Percentiles rank a stretch among this genome's conserved stretches.
phyloP scores from a whole-genome alignment of 92 coral and sea anemone genomes.

The Epizoanthus rinbou region DNA sequence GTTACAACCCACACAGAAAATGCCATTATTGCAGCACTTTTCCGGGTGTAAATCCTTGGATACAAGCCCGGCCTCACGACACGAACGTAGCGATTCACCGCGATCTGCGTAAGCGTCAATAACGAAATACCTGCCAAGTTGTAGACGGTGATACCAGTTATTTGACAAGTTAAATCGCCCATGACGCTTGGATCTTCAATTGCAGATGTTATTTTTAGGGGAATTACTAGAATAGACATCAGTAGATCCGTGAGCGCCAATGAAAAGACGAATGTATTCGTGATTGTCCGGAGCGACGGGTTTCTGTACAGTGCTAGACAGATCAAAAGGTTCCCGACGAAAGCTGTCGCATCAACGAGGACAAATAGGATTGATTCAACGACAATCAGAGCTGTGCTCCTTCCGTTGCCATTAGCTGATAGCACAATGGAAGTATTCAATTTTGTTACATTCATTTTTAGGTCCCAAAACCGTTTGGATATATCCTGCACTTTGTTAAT shows the following conservation, averaged over 20 bases:
- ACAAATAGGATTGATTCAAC: neutral
- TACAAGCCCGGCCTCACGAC: neutral
- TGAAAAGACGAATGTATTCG: neutral
- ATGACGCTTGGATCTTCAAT: too few relatives aligned
- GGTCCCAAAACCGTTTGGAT: too few relatives aligned
- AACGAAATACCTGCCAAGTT: conserved; percentile 1
- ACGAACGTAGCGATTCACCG: neutral
- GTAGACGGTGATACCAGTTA: conserved; percentile 1
- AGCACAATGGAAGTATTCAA: too few relatives aligned
- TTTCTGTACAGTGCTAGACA: conserved; percentile 10
- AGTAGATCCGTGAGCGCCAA: neutral
- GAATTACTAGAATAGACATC: neutral
- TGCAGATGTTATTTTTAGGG: neutral
- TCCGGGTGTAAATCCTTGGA: neutral
- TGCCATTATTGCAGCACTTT: neutral
- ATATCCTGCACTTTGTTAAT: too few relatives aligned
- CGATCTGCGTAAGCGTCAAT: neutral
- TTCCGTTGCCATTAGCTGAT: too few relatives aligned
- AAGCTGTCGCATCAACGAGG: conserved; percentile 1
- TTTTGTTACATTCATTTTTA: too few relatives aligned
- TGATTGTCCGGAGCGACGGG: conserved; percentile 2
- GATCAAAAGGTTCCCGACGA: conserved; percentile 7
- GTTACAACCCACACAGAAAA: neutral
- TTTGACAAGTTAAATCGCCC: neutral
- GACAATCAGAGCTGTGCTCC: neutral